phyloP scores from a whole-genome alignment of 2,113 vertebrate species.

The Phycodurus eques region DNA sequence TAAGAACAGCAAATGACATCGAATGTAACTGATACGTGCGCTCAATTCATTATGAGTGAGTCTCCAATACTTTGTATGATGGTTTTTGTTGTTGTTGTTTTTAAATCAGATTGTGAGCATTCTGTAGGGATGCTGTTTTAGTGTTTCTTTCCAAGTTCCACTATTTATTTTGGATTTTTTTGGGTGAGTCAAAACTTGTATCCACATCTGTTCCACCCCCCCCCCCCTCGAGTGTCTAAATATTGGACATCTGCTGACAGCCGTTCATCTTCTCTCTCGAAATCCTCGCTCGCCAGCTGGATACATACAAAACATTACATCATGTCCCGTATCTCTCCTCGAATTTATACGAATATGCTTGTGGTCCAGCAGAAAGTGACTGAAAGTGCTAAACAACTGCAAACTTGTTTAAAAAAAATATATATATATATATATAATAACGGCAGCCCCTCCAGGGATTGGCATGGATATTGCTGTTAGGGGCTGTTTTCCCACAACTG shows the following conservation, averaged over 20 bases:
- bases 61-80: too few relatives aligned
- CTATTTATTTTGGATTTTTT: background rate
- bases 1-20: too few relatives aligned
- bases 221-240: background rate
- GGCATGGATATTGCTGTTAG: background rate
- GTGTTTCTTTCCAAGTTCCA: too few relatives aligned
- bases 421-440: too few relatives aligned
- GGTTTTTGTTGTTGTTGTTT: too few relatives aligned
- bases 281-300: background rate
- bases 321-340: background rate
- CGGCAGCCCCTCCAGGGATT: background rate
- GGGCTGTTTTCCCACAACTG: background rate
- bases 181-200: background rate
- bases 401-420: background rate
- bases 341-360: background rate
- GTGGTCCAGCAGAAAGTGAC: background rate
- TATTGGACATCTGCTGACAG: background rate
- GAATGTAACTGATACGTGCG: too few relatives aligned
- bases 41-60: too few relatives aligned
- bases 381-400: background rate
- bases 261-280: background rate
- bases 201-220: background rate
- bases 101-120: too few relatives aligned
- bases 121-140: too few relatives aligned
- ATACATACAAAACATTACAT: background rate